These are phyloP conservation scores for Sthenelais limicola DNA, from an alignment of 2,888 invertebrate genomes.

Conservation along the genomic window DNA sequence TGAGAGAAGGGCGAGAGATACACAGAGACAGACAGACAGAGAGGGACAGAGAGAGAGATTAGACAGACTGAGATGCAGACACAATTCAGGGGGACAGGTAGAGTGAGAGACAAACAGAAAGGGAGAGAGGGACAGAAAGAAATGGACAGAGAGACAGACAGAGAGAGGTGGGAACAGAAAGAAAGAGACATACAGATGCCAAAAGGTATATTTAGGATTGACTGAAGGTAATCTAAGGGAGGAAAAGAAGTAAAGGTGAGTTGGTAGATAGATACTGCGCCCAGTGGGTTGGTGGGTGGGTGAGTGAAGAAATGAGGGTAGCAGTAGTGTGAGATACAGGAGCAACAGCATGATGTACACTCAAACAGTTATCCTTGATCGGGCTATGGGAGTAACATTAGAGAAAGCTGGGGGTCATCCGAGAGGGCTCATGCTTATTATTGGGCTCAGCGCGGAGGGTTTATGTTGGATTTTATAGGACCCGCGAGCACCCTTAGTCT, in stretches of 20 bases:
- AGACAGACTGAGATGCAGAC: not conserved
- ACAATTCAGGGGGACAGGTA: not conserved
- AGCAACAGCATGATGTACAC: too few species aligned
- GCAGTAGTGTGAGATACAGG: not conserved
- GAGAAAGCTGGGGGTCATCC: too few species aligned
- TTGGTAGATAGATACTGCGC: not conserved
- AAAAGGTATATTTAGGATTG: not conserved
- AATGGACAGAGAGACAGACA: constrained; percentile 10
- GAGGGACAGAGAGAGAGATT: not conserved
- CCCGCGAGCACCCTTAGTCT: constrained; percentile 31
- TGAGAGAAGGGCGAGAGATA: not conserved
- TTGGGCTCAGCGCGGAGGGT: constrained; percentile 10
- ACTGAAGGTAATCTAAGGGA: not conserved
- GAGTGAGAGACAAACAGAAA: not conserved
- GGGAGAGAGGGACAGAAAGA: not conserved
- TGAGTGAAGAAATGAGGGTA: constrained; percentile 5
- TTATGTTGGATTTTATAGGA: constrained; percentile 31
- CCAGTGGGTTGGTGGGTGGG: constrained; percentile 1
- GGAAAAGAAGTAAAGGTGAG: not conserved
- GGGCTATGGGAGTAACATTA: too few species aligned
- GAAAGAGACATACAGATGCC: not conserved
- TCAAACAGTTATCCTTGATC: too few species aligned
- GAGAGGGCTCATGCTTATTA: constrained; percentile 18
- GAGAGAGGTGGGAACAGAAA: not conserved
- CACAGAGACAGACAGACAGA: not conserved